Conservation (phyloP, 2,888 invertebrate genomes). For the Cantharis nigra region DNA sequence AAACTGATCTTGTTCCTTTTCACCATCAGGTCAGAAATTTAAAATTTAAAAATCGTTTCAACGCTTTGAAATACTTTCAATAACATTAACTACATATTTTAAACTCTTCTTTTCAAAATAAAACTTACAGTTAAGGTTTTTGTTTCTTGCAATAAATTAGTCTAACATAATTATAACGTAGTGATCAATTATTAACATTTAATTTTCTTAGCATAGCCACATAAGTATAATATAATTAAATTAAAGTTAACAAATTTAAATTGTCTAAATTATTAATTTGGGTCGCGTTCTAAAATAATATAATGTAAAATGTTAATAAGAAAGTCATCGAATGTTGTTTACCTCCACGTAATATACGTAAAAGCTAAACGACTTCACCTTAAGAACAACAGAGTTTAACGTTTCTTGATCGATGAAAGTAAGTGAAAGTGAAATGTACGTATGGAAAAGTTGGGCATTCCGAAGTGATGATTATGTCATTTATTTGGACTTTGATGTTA, state of each 20-base stretch:
- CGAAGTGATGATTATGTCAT: constrained; percentile 21
- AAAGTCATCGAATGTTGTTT: constrained; percentile 5
- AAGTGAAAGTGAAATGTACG: constrained; percentile 28
- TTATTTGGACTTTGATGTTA: constrained; percentile 5
- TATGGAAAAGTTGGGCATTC: constrained; percentile 22
- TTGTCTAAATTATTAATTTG: neutral
- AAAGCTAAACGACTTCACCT: constrained; percentile 6
- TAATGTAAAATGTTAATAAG: neutral
- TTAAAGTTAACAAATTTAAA: neutral
- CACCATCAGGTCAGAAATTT: constrained; percentile 47
- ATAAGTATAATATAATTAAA: neutral
- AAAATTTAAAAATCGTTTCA: neutral
- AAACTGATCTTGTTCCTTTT: constrained; percentile 36
- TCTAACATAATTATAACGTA: too few species aligned
- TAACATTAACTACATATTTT: neutral
- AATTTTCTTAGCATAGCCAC: neutral
- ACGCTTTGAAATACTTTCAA: neutral
- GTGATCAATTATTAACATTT: neutral
- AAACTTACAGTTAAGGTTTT: neutral
- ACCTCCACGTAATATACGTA: constrained; percentile 14
- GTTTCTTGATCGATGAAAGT: constrained; percentile 30
- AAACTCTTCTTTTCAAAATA: neutral
- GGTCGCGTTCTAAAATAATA: constrained; percentile 2
- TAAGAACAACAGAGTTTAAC: constrained; percentile 18
- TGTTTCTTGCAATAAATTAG: neutral